Percentiles rank a stretch among this genome's conserved stretches.
Conservation (phyloP, 2,797 vertebrate genomes). For the Thunnus albacares region DNA sequence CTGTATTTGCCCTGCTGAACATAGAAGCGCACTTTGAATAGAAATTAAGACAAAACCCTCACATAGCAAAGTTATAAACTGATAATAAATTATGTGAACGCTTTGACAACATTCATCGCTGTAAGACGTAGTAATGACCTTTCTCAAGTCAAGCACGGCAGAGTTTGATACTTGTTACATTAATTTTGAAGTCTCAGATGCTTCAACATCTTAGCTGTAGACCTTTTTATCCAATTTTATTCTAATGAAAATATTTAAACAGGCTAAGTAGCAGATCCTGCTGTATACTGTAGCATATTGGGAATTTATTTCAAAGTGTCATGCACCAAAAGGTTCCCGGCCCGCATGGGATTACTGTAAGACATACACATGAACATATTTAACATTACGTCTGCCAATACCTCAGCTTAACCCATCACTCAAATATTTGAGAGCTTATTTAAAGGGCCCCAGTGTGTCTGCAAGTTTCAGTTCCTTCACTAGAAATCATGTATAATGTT, state of each 20-base stretch:
- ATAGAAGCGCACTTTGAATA: slow-evolving; percentile 63
- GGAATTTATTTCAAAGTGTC: no score
- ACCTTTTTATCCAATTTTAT: slow-evolving; percentile 11
- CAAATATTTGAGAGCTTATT: background rate
- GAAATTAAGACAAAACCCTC: slow-evolving; percentile 67
- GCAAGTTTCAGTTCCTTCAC: background rate
- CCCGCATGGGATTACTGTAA: background rate
- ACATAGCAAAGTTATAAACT: slow-evolving; percentile 38
- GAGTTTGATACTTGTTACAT: slow-evolving; percentile 40
- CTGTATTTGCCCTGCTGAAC: slow-evolving; percentile 62
- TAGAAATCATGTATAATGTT: background rate
- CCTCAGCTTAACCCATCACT: background rate
- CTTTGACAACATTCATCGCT: slow-evolving; percentile 57
- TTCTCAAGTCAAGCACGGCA: slow-evolving; percentile 20
- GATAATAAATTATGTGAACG: slow-evolving; percentile 51
- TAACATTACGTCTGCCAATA: background rate
- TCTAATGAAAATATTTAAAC: slow-evolving; percentile 22
- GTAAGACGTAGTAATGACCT: slow-evolving; percentile 36
- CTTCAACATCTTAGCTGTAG: background rate
- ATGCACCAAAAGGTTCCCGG: no score
- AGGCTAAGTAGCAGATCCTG: background rate
- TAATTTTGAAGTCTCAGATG: slow-evolving; percentile 19
- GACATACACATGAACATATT: background rate
- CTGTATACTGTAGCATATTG: no score
- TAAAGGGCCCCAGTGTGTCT: background rate